Evolutionary conservation across 2,888 invertebrate species (phyloP).

Genomic region (Tuta absoluta): DNA sequence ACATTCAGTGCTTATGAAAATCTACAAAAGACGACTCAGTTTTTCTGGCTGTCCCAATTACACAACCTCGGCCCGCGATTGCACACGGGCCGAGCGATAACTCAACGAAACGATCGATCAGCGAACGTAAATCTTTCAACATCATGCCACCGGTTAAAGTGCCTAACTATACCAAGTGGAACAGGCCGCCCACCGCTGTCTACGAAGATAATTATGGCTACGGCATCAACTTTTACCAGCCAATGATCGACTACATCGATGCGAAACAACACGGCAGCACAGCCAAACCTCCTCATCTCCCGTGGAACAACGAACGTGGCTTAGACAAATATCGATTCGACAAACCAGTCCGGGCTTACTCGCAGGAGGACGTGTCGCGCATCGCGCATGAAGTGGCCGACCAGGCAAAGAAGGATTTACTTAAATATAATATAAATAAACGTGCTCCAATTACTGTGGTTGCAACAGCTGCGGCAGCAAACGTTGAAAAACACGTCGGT

Average conservation of each 20-base stretch:
- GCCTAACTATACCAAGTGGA: slow-evolving; percentile 73
- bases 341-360: slow-evolving; percentile 84
- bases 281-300: slow-evolving; percentile 84
- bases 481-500: slow-evolving; percentile 84
- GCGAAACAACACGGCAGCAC: slow-evolving; percentile 80
- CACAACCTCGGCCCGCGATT: slow-evolving; percentile 58
- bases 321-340: slow-evolving; percentile 85
- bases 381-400: slow-evolving; percentile 85
- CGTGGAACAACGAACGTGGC: slow-evolving; percentile 87
- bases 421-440: slow-evolving; percentile 81
- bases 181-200: slow-evolving; percentile 83
- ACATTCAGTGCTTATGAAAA: slow-evolving; percentile 58
- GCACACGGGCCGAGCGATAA: slow-evolving; percentile 45
- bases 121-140: slow-evolving; percentile 52
- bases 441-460: slow-evolving; percentile 83
- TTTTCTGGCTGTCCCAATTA: slow-evolving; percentile 59
- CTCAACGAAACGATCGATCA: slow-evolving; percentile 55
- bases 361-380: slow-evolving; percentile 84
- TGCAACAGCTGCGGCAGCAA: slow-evolving; percentile 83
- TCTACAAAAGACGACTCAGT: slow-evolving; percentile 66
- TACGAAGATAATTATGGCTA: slow-evolving; percentile 92
- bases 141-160: slow-evolving; percentile 73
- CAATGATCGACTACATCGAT: slow-evolving; percentile 92
- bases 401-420: slow-evolving; percentile 85
- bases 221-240: slow-evolving; percentile 92